Evolutionary conservation across 2,888 invertebrate species (phyloP).

Genomic region (Drosophila longiperda): DNA sequence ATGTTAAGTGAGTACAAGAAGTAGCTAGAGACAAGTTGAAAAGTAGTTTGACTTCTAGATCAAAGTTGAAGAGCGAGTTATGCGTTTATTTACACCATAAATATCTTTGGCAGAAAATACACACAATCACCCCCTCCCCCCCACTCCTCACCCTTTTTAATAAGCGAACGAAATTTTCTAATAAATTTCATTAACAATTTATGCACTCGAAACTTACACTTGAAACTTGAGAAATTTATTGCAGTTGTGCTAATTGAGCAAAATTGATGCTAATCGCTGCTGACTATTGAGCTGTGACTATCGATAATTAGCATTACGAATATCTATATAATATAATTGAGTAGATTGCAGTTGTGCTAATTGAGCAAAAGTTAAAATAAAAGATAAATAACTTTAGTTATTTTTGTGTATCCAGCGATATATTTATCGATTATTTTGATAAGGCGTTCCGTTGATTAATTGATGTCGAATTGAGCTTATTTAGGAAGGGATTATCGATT

Average conservation of each 20-base stretch:
- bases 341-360: too few species aligned
- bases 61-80: conserved; percentile 39
- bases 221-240: conserved; percentile 1
- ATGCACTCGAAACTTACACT: conserved; percentile 5
- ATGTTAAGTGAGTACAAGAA: conserved; percentile 10
- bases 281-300: background rate
- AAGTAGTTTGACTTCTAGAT: conserved; percentile 38
- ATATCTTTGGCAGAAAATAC: background rate
- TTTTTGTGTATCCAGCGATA: background rate
- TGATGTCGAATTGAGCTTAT: background rate
- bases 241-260: conserved; percentile 5
- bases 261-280: too few species aligned
- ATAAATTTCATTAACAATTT: conserved; percentile 11
- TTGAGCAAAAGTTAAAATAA: too few species aligned
- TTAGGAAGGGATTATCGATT: background rate
- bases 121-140: background rate
- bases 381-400: background rate
- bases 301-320: background rate
- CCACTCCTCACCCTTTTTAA: background rate
- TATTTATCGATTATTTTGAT: background rate
- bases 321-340: background rate
- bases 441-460: background rate
- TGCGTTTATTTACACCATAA: conserved; percentile 31
- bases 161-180: background rate
- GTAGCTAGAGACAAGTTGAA: conserved; percentile 26